Conservation (phyloP, 1,140 invertebrate genomes). For the Rhopalosiphum padi region DNA sequence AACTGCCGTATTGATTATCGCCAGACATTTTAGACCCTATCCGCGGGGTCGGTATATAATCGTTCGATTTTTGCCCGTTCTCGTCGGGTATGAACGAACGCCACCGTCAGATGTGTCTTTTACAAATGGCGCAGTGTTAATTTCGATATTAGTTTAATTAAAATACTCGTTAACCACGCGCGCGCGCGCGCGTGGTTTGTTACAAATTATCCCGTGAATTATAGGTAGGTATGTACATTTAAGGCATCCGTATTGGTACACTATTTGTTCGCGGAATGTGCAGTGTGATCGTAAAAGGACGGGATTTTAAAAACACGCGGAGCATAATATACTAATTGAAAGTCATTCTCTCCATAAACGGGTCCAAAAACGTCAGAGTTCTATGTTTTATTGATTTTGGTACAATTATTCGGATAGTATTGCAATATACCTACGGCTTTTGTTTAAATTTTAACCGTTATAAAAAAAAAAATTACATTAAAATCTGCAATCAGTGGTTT, state of each 20-base stretch:
- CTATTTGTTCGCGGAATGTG: not conserved
- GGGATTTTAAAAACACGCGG: not conserved
- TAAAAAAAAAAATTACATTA: not conserved
- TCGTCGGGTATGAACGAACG: not conserved
- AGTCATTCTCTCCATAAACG: not conserved
- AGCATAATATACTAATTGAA: not conserved
- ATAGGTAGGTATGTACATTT: not conserved
- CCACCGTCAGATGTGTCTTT: not conserved
- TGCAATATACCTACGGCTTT: not conserved
- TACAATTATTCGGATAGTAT: not conserved
- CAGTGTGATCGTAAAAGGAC: too few relatives aligned
- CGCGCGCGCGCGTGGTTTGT: not conserved
- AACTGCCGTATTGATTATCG: slow-evolving; percentile 10
- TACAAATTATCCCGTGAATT: not conserved
- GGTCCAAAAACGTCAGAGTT: not conserved
- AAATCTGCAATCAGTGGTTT: not conserved
- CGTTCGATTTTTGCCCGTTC: not conserved
- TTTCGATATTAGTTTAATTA: slow-evolving; percentile 18
- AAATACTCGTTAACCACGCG: not conserved
- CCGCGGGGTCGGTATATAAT: not conserved
- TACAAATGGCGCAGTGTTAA: not conserved
- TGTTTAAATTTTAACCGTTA: not conserved
- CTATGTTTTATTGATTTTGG: not conserved
- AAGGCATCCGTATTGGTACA: not conserved
- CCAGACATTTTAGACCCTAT: not conserved